These are phyloP conservation scores for Papilio dardanus DNA, from an alignment of 1,140 invertebrate genomes.

Conservation along the genomic window DNA sequence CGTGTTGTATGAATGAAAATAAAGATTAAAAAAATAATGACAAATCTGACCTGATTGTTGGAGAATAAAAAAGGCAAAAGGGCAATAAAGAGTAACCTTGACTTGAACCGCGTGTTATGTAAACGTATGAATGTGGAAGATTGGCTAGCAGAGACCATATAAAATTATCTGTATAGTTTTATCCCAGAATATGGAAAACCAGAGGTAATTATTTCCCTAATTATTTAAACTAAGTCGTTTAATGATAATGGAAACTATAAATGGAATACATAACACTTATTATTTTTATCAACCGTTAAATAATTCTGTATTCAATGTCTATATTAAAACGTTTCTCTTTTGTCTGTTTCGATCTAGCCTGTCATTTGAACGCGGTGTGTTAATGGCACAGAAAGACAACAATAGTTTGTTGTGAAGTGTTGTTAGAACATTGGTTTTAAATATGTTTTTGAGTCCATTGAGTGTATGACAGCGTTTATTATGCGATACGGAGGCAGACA, in stretches of 20 bases:
- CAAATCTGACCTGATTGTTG: not conserved
- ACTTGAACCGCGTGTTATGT: not conserved
- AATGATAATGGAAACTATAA: not conserved
- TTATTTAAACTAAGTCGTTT: too few species aligned
- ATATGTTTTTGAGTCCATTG: slow-evolving; percentile 26
- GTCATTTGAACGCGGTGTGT: not conserved
- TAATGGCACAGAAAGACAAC: slow-evolving; percentile 9
- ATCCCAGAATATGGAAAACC: not conserved
- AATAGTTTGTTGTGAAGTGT: slow-evolving; percentile 24
- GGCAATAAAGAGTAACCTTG: slow-evolving; percentile 2
- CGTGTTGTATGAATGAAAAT: not conserved
- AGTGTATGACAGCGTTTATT: slow-evolving; percentile 27
- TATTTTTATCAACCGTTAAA: not conserved
- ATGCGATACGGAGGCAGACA: slow-evolving; percentile 32
- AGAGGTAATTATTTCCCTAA: not conserved
- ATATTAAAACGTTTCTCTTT: not conserved
- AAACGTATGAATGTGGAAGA: not conserved
- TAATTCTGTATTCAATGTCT: not conserved
- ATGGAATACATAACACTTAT: not conserved
- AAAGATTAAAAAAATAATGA: not conserved
- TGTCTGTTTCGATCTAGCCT: not conserved
- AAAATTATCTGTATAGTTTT: not conserved
- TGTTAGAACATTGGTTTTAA: slow-evolving; percentile 26
- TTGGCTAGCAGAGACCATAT: not conserved
- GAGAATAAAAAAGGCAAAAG: slow-evolving; percentile 2